Evolutionary conservation across 2,797 vertebrate species (phyloP).

Genomic region (Eptatretus atami): DNA sequence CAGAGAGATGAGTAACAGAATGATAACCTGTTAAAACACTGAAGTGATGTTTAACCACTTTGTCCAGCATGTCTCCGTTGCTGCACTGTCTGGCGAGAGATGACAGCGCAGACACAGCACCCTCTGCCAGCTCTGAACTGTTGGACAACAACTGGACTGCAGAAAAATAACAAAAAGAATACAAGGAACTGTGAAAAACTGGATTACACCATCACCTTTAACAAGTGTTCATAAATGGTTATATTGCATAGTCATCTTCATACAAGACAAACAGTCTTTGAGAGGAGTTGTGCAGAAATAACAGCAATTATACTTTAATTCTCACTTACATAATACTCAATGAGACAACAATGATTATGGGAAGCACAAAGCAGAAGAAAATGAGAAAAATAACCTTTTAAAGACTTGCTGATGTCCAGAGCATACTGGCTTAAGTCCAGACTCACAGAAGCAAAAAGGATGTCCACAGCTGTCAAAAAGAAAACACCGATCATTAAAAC

Average conservation of each 20-base stretch:
- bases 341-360: background rate
- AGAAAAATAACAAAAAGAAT: background rate
- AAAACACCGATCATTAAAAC: background rate
- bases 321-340: too few species aligned
- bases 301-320: too few species aligned
- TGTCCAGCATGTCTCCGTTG: slow-evolving; percentile 36
- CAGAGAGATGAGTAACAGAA: too few species aligned
- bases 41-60: slow-evolving; percentile 46
- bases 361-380: background rate
- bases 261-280: too few species aligned
- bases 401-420: slow-evolving; percentile 53
- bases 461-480: slow-evolving; percentile 32
- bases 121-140: slow-evolving; percentile 53
- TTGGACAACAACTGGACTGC: slow-evolving; percentile 72
- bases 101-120: slow-evolving; percentile 46
- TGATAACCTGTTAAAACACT: slow-evolving; percentile 50
- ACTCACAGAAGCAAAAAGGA: slow-evolving; percentile 41
- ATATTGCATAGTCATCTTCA: too few species aligned
- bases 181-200: background rate
- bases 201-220: background rate
- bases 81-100: slow-evolving; percentile 71
- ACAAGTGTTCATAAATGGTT: background rate
- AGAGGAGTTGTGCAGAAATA: too few species aligned
- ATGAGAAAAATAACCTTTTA: slow-evolving; percentile 35
- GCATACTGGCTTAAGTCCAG: slow-evolving; percentile 90